phyloP scores from a whole-genome alignment of 2,113 vertebrate genomes.

The Hippocampus barbouri region DNA sequence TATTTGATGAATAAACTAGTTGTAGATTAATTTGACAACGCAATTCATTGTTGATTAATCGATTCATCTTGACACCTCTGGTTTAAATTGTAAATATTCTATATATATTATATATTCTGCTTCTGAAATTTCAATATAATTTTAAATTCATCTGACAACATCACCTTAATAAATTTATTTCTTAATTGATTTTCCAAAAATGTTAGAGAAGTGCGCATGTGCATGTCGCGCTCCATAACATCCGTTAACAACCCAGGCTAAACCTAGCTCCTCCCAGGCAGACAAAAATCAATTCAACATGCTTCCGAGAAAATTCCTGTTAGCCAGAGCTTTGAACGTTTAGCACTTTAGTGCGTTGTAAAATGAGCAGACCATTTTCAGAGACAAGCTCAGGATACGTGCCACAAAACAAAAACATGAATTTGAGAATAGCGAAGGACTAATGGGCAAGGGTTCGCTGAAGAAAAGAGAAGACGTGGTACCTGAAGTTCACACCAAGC shows the following conservation, averaged over 20 bases:
- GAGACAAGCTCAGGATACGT: not conserved
- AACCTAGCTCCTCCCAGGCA: not conserved
- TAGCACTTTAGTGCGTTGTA: not conserved
- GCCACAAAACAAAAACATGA: not conserved
- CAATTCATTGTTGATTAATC: too few species aligned
- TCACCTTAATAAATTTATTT: too few species aligned
- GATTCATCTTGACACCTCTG: too few species aligned
- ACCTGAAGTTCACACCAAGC: constrained; percentile 96
- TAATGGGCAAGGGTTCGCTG: not conserved
- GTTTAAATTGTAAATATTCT: too few species aligned
- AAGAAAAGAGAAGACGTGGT: not conserved
- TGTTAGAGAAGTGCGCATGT: too few species aligned
- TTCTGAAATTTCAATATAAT: too few species aligned
- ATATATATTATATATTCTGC: too few species aligned
- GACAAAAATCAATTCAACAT: not conserved
- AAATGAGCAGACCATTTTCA: not conserved
- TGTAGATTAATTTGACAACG: too few species aligned
- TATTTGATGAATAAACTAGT: too few species aligned
- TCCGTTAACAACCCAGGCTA: not conserved
- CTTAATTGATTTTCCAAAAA: too few species aligned
- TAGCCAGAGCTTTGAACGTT: not conserved
- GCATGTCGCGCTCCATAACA: too few species aligned
- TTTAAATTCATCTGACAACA: too few species aligned
- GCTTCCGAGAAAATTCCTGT: not conserved
- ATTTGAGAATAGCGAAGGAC: not conserved